These are phyloP conservation scores for Herminia tarsipennalis DNA, from an alignment of 2,888 invertebrate species.

Conservation along the genomic window DNA sequence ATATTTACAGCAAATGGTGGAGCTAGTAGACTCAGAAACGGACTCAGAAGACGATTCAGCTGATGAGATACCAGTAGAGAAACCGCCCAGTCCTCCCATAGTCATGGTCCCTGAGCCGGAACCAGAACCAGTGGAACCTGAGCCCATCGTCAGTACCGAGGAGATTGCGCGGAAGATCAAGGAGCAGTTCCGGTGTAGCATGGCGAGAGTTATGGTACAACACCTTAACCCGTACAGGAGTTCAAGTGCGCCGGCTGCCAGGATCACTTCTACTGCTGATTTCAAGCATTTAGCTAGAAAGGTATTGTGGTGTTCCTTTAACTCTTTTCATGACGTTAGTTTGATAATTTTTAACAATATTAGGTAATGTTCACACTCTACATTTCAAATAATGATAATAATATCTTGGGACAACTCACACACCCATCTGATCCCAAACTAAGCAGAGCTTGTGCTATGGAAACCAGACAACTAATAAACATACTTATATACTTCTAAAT, in stretches of 20 bases:
- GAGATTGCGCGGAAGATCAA: slow-evolving; percentile 90
- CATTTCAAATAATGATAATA: too few relatives aligned
- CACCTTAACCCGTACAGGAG: slow-evolving; percentile 95
- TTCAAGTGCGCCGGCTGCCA: slow-evolving; percentile 92
- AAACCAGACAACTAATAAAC: too few relatives aligned
- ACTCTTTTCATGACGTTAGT: too few relatives aligned
- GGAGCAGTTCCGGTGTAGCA: slow-evolving; percentile 92
- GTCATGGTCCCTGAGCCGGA: slow-evolving; percentile 46
- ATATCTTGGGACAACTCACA: too few relatives aligned
- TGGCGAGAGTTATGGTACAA: slow-evolving; percentile 93
- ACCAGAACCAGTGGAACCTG: slow-evolving; percentile 46
- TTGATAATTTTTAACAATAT: too few relatives aligned
- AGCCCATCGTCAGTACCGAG: slow-evolving; percentile 16
- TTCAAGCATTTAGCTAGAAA: slow-evolving; percentile 98
- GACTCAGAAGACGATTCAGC: slow-evolving; percentile 50
- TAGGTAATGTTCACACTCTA: not conserved
- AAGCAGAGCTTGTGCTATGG: too few relatives aligned
- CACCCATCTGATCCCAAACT: too few relatives aligned
- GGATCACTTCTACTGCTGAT: slow-evolving; percentile 95
- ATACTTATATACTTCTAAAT: too few relatives aligned
- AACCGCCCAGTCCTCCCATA: slow-evolving; percentile 18
- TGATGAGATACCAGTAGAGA: slow-evolving; percentile 32
- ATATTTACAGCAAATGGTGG: slow-evolving; percentile 64
- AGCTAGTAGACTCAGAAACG: slow-evolving; percentile 71
- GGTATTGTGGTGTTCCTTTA: too few relatives aligned